Evolutionary conservation across 2,113 vertebrate species (phyloP), one percentile per base, ranked within the genome.

Genomic region (Psammodynastes pulverulentus): DNA sequence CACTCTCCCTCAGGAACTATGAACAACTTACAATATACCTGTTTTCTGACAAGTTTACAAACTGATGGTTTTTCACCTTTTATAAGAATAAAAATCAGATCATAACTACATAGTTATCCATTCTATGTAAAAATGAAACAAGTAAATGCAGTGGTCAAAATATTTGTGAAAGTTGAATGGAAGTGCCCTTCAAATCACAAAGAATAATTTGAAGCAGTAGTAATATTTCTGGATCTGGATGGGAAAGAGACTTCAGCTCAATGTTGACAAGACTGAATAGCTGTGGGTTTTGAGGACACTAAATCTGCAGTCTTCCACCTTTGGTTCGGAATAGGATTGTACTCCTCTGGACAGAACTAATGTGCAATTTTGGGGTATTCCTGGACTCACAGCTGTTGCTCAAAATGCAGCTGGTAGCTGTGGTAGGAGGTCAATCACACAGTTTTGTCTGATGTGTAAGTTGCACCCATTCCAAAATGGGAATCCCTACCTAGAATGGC

Each of bases 11-110:
- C 19, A 91, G 46, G 89, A 93, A 2, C 52, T 0, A 0, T 17
- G 17, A 1, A 0, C 4, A 89, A 56, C 49, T 86, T 51, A 26
- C 39, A 89, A 84, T 3, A 86, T 1, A 21, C 23, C 26, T 34
- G 56, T 91, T 96, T 95, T 91, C 87, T 91, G 23, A 24, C 1
- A 0, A 0, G 8, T 89, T 94, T 95, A 87, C 62, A 92, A 9
- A 91, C 1, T 0, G 56, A 24, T 5, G 72, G 0, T 62, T 89
- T 62, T 72, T 89, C 51, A 48, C 19, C 43, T 0, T 0, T 67
- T 58, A 39, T 0, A 19, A 53, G 17, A 13, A 0, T 0, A 62
- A 86, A 85, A 0, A 0, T 12, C 17, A 34, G 56, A 62, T 29
- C 67, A 13, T 13, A 67, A 9, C 91, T 85, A 12, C 24, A 9